A percentile compares a stretch with the other conserved stretches of the same genome.
phyloP scores from a whole-genome alignment of 2,888 invertebrate species.

The Oeneis ivallda region DNA sequence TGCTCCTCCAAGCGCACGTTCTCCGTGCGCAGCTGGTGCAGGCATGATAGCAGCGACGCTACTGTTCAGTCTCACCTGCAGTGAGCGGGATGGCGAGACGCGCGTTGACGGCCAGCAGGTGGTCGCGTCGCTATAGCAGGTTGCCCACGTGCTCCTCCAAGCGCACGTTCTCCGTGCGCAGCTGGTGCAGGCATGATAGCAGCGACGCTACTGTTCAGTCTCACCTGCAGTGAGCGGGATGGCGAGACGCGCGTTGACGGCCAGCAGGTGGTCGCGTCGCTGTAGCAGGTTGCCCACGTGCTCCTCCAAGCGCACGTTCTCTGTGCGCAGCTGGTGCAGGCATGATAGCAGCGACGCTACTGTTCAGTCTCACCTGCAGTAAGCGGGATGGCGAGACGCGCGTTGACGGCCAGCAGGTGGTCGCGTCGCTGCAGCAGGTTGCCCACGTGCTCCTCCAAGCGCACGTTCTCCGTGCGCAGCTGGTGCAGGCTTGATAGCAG shows the following conservation, averaged over 20 bases:
- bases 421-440: constrained; percentile 93
- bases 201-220: no score
- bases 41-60: no score
- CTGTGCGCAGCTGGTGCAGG: no score
- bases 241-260: no score
- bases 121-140: constrained; percentile 93
- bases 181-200: constrained; percentile 95
- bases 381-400: constrained; percentile 94
- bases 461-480: constrained; percentile 94
- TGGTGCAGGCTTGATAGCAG: constrained; percentile 96
- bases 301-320: no score
- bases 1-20: no score
- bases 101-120: constrained; percentile 96
- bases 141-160: constrained; percentile 95
- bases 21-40: no score
- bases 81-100: constrained; percentile 93
- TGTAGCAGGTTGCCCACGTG: no score
- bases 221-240: no score
- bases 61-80: no score
- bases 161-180: constrained; percentile 95
- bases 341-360: no score
- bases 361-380: constrained; percentile 44
- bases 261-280: no score
- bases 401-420: constrained; percentile 96
- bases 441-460: constrained; percentile 94